Evolutionary conservation across 2,888 invertebrate genomes (phyloP).

Genomic region (Phymatocera aterrima): DNA sequence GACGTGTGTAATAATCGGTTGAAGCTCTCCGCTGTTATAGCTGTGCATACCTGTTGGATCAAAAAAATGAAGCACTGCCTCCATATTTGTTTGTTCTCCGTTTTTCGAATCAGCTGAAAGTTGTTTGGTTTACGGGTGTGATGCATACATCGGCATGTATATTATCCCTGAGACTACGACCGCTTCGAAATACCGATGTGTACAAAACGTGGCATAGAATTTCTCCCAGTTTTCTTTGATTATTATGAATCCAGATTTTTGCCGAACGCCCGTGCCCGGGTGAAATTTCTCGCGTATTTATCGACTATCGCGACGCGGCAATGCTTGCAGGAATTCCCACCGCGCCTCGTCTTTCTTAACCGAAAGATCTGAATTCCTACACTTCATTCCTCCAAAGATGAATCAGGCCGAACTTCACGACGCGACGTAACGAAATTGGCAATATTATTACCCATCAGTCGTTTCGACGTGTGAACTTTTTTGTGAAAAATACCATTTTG

Average conservation of each 20-base stretch:
- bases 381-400: background rate
- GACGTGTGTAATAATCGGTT: slow-evolving; percentile 8
- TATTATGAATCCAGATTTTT: slow-evolving; percentile 39
- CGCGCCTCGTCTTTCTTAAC: background rate
- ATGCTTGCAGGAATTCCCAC: background rate
- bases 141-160: too few species aligned
- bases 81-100: too few species aligned
- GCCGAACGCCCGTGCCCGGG: background rate
- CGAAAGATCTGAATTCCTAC: slow-evolving; percentile 12
- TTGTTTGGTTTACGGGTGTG: too few species aligned
- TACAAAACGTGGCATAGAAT: background rate
- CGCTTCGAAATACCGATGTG: background rate
- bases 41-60: too few species aligned
- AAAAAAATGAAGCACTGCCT: too few species aligned
- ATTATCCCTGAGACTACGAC: background rate
- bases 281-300: slow-evolving; percentile 33
- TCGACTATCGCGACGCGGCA: background rate
- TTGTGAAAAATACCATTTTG: too few species aligned
- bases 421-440: background rate
- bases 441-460: too few species aligned
- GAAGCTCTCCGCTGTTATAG: too few species aligned
- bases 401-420: background rate
- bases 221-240: slow-evolving; percentile 7
- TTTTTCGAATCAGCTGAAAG: too few species aligned
- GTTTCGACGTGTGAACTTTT: too few species aligned